Base-by-base conservation (phyloP, 92 coral and sea anemone species). In the Scolanthus callimorphus region DNA sequence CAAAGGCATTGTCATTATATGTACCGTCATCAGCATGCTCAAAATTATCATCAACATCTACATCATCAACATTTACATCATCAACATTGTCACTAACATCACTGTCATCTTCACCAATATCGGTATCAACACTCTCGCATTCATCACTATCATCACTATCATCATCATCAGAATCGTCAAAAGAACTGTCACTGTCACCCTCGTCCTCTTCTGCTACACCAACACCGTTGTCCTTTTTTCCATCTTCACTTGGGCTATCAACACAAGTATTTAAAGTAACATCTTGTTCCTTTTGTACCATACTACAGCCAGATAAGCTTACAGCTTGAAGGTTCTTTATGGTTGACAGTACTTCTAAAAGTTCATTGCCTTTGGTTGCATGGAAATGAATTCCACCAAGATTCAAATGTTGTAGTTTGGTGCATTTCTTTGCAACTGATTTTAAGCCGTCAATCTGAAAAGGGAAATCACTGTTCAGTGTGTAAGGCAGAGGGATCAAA, bases 291-390 rank as follows among this genome's bases (percentile, higher is more conserved):
- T n/a, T 31, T 10, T 49, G 57, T 25, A 57, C 47, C 22, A 43
- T 25, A n/a, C 75, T 68, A 27, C 75, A 68, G 29, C 75, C 75
- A 17, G 75, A 55, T 31, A 68, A 15, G 15, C 75, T 49, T 22
- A 68, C 27, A 3, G 75, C 38, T 46, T 24, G 25, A 12, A 68
- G 27, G 57, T 47, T 41, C 41, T 54, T 56, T 9, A 68, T 68
- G 1, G 22, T 47, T 27, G 75, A 53, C 31, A 68, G 17, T 26
- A 68, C 54, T 27, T 46, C 50, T 19, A 68, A 39, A 1, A 68
- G 57, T 43, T 55, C 57, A 57, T 44, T 68, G 30, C 29, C 24
- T 43, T 46, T 41, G 21, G 53, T 49, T 45, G 75, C 19, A 28
- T 68, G 75, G 23, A 43, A 49, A 31, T 68, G 75, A 4, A 68